Base-by-base conservation (phyloP, 1,140 invertebrate species). In the Camponotus floridanus region DNA sequence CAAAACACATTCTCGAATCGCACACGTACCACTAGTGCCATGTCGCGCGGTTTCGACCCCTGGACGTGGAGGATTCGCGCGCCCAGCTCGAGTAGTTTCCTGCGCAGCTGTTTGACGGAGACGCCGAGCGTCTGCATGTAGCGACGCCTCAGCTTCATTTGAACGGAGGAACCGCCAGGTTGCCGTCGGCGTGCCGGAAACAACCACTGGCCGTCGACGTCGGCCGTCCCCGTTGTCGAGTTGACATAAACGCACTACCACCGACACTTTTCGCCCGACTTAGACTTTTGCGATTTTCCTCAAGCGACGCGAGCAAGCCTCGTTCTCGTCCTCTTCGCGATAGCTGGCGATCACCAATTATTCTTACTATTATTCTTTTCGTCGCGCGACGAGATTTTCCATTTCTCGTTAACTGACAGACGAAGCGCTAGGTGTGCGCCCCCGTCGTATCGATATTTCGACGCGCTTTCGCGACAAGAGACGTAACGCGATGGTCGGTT, bases 81-180 rank as follows among this genome's bases (percentile, higher is more conserved):
- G 71, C 93, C 92, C 88, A 94, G 91, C 86, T 94, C 94, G 85
- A 94, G 89, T 74, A 94, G 91, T 92, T 94, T 94, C 90, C 92
- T 94, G 91, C 93, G 92, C 89, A 94, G 92, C 91, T 94, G 93
- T 92, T 94, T 94, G 71, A 94, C 93, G 81, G 93, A 94, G 94
- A 94, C 94, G 93, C 94, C 93, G 92, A 94, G 94, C 94, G 94
- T 94, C 94, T 94, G 94, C 91, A 94, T 94, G 92, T 94, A 94
- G 93, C 93, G 94, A 93, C 93, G 94, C 92, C 93, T 92, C 91
- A 94, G 93, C 94, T 94, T 94, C 94, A 94, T 94, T 94, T 94
- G 94, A 94, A 93, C 92, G 92, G 91, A 87, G 80, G 67, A 81
- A 91, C 93, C 93, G 92, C 93, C 93, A 93, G 93, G 91, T 94